Evolutionary conservation across 2,888 invertebrate species (phyloP), one percentile per base, ranked within the genome.

Genomic region (Pandemis heparana): DNA sequence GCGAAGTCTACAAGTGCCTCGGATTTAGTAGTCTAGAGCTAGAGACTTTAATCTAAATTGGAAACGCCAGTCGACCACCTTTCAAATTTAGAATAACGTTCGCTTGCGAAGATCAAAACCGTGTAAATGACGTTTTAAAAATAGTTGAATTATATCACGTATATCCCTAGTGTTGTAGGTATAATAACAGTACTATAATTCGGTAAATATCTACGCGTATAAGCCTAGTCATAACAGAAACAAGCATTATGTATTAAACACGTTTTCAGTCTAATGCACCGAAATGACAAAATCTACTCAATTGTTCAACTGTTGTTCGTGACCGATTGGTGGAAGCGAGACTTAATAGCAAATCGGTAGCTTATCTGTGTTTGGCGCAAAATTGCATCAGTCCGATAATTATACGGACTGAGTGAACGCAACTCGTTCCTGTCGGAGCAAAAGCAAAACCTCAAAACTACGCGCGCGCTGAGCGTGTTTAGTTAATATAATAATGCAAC

Each of bases 351-450:
- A 74, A 75, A 76, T 77, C 73, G 81, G 83, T 83, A 81, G 80
- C 83, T 85, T 85, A 85, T 83, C 81, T 77, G 77, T 77, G 77
- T 48, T 75, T 78, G 77, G 73, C 76, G 76, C 76, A 76, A 81
- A 83, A 83, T 90, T 90, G 87, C 89, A 88, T 89, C 89, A 88
- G 84, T 79, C 76, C 79, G 70, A 74, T 79, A 80, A 81, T 79
- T 77, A 75, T 77, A 75, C 73, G 64, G 70, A 75, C 70, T 67
- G 60, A 12, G 65, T 61, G 75, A 59, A 70, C 32, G 70, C 63
- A 71, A 75, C 70, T 75, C 64, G 77, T 71, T 68, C 74, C 75
- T 72, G 70, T 10, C 51, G 10, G 32, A 23, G 38, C 46, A 56
- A 63, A 68, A 23, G 38, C 46, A 56, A 63, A 68, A 39, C n/a